Base-by-base conservation (phyloP, 2,888 invertebrate genomes). In the Eubasilissa splendida region DNA sequence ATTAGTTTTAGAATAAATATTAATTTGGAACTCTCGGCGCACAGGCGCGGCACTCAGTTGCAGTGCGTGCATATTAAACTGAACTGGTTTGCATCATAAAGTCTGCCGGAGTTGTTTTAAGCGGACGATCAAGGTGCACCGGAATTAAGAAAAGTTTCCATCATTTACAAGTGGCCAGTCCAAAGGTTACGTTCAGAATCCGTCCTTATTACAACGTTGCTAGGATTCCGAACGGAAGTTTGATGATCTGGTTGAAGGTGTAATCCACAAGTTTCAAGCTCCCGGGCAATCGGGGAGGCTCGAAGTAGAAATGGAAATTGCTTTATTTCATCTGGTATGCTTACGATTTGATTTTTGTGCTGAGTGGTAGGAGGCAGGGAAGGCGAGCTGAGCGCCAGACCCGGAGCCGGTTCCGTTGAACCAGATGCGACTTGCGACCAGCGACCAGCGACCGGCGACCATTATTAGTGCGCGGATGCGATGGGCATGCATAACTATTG, bases 61-160 rank as follows among this genome's bases (percentile, higher is more conserved):
- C 42, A 73, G 75, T 82, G 82, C 83, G 80, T 82, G 83, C 83
- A 82, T 82, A 82, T 83, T 83, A 80, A 82, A 80, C 60, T 76
- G 81, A 83, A 83, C 83, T 80, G 83, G 83, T 83, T 82, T 83
- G 80, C 83, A 83, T 83, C 83, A 82, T 82, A 82, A 80, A 33
- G 52, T 10, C 70, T 70, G 14, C 42, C 2, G 7, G 42, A 42
- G 22, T 52, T 50, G 68, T 50, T 60, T 60, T 22, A 22, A 53
- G 52, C 10, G 11, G 11, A 53, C 31, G 10, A 14, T 70, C 70
- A 42, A 52, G 52, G 14, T 70, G 14, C n/a, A 14, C 53, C 5
- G 5, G 63, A 63, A 31, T 33, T 8, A 70, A n/a, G 22, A 70
- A 70, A 70, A 53, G 70, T 9, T 22, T 4, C 5, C 5, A 70